These are phyloP conservation scores for Polypterus bichir DNA, from an alignment of 2,113 vertebrate genomes.

Conservation along the genomic window DNA sequence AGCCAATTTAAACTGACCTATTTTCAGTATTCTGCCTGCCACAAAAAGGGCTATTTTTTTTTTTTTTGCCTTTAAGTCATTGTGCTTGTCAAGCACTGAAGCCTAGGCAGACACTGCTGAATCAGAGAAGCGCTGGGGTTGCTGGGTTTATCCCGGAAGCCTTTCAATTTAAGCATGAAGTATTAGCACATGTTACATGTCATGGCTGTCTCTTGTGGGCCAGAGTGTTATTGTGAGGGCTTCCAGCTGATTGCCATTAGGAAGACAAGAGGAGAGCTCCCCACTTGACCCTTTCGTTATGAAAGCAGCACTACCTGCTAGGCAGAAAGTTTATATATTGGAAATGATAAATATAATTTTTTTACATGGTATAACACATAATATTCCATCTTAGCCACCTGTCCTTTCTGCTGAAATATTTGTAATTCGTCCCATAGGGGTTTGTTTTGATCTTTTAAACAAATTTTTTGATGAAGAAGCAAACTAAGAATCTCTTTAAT, in stretches of 20 bases:
- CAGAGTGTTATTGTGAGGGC: constrained; percentile 26
- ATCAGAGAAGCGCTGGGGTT: constrained; percentile 22
- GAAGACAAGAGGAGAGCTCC: neutral
- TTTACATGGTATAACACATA: constrained; percentile 16
- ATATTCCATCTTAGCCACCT: constrained; percentile 17
- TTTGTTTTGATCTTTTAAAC: no score
- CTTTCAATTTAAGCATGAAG: constrained; percentile 39
- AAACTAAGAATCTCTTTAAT: no score
- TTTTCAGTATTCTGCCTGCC: neutral
- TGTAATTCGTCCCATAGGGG: no score
- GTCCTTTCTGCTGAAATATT: constrained; percentile 17
- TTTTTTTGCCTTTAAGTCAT: constrained; percentile 16
- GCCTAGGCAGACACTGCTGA: constrained; percentile 22
- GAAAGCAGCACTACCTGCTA: neutral
- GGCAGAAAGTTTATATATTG: neutral
- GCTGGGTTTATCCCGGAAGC: constrained; percentile 31
- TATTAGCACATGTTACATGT: constrained; percentile 56
- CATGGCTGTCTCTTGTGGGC: constrained; percentile 28
- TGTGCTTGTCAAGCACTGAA: constrained; percentile 15
- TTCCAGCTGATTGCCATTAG: constrained; percentile 22
- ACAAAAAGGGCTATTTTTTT: constrained; percentile 9
- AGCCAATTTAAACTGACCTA: constrained; percentile 32
- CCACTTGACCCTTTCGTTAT: neutral
- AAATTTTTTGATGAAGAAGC: no score
- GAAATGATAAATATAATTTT: no score